phyloP scores from a whole-genome alignment of 2,797 vertebrate species.

The Helarctos malayanus region DNA sequence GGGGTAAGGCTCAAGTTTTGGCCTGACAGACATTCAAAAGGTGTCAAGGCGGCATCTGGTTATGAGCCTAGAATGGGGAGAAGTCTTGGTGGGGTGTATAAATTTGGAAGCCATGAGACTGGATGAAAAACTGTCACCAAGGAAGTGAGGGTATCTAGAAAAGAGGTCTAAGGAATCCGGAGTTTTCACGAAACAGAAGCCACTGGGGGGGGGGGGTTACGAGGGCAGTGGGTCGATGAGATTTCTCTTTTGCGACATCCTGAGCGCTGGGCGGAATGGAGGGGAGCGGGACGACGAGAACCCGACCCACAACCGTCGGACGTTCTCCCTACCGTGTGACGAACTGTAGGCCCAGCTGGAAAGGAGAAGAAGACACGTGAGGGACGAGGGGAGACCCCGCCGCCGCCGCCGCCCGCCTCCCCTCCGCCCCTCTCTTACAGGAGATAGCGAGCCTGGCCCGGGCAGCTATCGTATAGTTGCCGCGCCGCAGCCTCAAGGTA shows the following conservation, averaged over 20 bases:
- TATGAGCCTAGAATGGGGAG: neutral
- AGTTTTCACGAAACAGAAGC: neutral
- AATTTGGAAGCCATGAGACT: neutral
- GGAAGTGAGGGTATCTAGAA: neutral
- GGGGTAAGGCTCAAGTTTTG: neutral
- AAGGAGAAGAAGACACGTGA: slow-evolving; percentile 62
- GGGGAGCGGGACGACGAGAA: neutral
- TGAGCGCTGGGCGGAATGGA: neutral
- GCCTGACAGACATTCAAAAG: neutral
- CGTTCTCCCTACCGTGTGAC: slow-evolving; percentile 83
- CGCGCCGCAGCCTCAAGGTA: slow-evolving; percentile 84
- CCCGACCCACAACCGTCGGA: neutral
- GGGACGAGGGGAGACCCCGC: neutral
- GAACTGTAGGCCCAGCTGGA: slow-evolving; percentile 87
- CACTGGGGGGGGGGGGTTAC: too few relatives aligned
- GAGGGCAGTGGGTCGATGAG: neutral
- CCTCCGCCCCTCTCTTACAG: slow-evolving; percentile 82
- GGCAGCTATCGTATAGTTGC: slow-evolving; percentile 79
- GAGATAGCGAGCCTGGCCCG: slow-evolving; percentile 88
- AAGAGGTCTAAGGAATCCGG: neutral
- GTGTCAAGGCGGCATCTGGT: neutral
- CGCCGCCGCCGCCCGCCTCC: neutral
- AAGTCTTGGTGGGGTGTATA: neutral
- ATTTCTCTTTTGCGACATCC: neutral
- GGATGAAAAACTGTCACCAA: slow-evolving; percentile 11